phyloP scores from a whole-genome alignment of 2,113 vertebrate genomes.

The Rousettus leschenaultii region DNA sequence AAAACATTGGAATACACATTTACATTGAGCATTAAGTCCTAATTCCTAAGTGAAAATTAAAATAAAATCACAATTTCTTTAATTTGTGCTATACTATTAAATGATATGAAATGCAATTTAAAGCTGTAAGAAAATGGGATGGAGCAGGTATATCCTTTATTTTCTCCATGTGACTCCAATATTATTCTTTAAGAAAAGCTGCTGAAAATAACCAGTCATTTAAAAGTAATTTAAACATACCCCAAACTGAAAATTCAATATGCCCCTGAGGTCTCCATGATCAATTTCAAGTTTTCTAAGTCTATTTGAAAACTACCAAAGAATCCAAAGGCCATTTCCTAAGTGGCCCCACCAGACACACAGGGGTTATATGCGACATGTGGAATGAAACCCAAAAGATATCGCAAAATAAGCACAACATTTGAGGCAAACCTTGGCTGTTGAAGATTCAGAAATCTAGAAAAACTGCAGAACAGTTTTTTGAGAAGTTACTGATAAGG shows the following conservation, averaged over 20 bases:
- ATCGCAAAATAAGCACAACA: not conserved
- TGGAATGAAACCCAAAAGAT: not conserved
- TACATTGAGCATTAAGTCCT: not conserved
- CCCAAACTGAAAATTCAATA: conserved; percentile 25
- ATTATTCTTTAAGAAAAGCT: not conserved
- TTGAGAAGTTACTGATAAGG: not conserved
- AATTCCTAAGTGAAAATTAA: conserved; percentile 27
- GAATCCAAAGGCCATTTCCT: not conserved
- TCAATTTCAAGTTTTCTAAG: conserved; percentile 28
- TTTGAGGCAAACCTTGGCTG: not conserved
- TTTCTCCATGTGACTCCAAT: conserved; percentile 2
- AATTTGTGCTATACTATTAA: not conserved
- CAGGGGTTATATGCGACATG: not conserved
- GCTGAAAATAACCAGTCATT: not conserved
- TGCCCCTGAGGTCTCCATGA: conserved; percentile 7
- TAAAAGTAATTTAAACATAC: not conserved
- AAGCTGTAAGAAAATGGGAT: not conserved
- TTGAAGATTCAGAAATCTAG: not conserved
- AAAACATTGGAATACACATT: not conserved
- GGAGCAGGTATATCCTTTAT: not conserved
- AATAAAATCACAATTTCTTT: conserved; percentile 19
- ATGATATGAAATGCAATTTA: conserved; percentile 15
- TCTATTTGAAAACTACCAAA: not conserved
- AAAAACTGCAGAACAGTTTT: not conserved
- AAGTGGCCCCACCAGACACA: not conserved